Base-by-base conservation (phyloP, 2,113 vertebrate genomes). In the Pedionomus torquatus region DNA sequence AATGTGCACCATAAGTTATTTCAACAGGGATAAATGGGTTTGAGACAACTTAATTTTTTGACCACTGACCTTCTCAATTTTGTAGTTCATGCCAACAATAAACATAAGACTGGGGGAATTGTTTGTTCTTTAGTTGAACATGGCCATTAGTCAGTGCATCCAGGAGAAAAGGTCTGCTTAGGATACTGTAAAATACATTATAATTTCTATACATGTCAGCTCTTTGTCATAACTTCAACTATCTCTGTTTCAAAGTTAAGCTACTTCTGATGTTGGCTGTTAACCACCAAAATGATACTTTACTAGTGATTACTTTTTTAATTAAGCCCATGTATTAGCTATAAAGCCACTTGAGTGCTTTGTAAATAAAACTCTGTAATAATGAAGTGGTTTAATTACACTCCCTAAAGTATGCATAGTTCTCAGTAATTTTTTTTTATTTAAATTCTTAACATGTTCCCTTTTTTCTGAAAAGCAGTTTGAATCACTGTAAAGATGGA, bases 271-370 rank as follows among this genome's bases (percentile, higher is more conserved):
- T 97, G 69, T 95, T 98, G 82, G 49, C 78, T 91, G 78, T 74
- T 98, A 97, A 93, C 90, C 79, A 78, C 93, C 98, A 93, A 98
- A 97, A 97, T 95, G 92, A 97, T 98, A 95, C 90, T 98, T 98
- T 97, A 88, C 89, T 98, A 95, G 95, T 97, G 95, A 97, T 97
- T 98, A 97, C 93, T 97, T 98, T 98, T 97, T 97, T 85, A 98
- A 98, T 98, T 97, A 97, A 98, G 93, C 90, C 74, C 75, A 85
- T 97, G 92, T 97, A 97, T 98, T 98, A 97, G 88, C 91, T 97
- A 91, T 98, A 97, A 98, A 98, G 91, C 95, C 91, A 96, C 94
- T 97, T 97, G 93, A 97, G 94, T 97, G 81, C 81, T 93, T 98
- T 98, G 97, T 98, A 98, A 98, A 98, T 98, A 98, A 98, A 98